These are phyloP conservation scores for Nannoperca australis DNA, from an alignment of 2,797 vertebrate genomes.

Conservation along the genomic window DNA sequence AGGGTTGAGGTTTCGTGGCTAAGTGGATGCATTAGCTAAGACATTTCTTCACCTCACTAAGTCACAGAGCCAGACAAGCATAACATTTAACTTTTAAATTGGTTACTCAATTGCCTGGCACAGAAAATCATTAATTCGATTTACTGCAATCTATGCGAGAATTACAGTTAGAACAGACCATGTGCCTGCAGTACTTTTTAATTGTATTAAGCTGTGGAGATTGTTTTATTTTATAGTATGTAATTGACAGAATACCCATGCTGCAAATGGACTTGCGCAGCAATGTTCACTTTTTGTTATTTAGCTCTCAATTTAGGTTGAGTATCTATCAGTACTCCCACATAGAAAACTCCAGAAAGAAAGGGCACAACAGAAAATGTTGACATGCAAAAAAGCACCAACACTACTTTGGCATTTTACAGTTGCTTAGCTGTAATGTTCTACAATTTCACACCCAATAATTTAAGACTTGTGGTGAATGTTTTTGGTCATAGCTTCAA, in stretches of 20 bases:
- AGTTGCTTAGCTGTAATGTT: not conserved
- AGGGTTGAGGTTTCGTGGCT: not conserved
- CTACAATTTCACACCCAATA: conserved; percentile 3
- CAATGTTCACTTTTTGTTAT: conserved; percentile 4
- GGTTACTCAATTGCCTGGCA: conserved; percentile 40
- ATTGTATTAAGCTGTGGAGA: not conserved
- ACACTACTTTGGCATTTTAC: not conserved
- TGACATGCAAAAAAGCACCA: not conserved
- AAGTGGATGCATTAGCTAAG: conserved; percentile 10
- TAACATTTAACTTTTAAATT: conserved; percentile 53
- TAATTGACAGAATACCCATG: conserved; percentile 18
- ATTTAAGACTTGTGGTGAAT: not conserved
- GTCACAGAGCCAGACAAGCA: conserved; percentile 36
- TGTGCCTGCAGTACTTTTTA: not conserved
- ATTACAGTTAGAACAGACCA: conserved; percentile 18
- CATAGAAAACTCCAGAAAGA: not conserved
- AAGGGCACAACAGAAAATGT: not conserved
- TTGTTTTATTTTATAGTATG: conserved; percentile 2
- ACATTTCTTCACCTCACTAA: conserved; percentile 24
- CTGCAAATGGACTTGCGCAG: conserved; percentile 18
- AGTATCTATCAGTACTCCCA: not conserved
- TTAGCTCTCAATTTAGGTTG: not conserved
- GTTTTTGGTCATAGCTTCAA: too few species aligned
- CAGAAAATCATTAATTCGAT: conserved; percentile 46
- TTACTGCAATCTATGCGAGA: conserved; percentile 28